Conservation (phyloP, 2,113 vertebrate species). For the Cheilinus undulatus region DNA sequence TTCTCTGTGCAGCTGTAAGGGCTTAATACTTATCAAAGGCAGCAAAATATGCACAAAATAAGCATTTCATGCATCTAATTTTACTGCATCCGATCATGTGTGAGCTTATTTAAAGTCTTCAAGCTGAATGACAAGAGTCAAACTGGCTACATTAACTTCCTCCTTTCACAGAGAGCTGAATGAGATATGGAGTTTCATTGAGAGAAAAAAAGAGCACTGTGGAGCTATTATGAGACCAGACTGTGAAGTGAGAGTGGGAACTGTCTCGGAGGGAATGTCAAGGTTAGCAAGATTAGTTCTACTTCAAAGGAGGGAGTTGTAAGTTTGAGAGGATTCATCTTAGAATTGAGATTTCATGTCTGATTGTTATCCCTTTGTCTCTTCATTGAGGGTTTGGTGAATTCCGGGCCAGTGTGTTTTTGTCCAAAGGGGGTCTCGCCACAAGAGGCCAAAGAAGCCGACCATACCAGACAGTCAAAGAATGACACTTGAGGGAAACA, state of each 20-base stretch:
- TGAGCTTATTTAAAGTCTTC: slow-evolving; percentile 13
- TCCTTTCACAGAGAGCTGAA: slow-evolving; percentile 68
- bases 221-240: slow-evolving; percentile 72
- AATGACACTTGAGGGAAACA: slow-evolving; percentile 73
- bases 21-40: slow-evolving; percentile 14
- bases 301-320: slow-evolving; percentile 67
- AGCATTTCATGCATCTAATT: slow-evolving; percentile 1
- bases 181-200: slow-evolving; percentile 79
- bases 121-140: slow-evolving; percentile 30
- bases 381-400: slow-evolving; percentile 34
- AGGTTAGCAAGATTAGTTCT: slow-evolving; percentile 77
- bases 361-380: slow-evolving; percentile 42
- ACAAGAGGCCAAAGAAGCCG: slow-evolving; percentile 50
- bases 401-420: slow-evolving; percentile 38
- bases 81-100: slow-evolving; percentile 35
- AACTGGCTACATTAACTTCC: slow-evolving; percentile 46
- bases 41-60: slow-evolving; percentile 4
- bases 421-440: slow-evolving; percentile 28
- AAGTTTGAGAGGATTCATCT: slow-evolving; percentile 60
- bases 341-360: slow-evolving; percentile 68
- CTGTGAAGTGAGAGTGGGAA: slow-evolving; percentile 74
- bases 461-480: slow-evolving; percentile 57
- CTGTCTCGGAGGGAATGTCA: slow-evolving; percentile 75
- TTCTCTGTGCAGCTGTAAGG: slow-evolving; percentile 1
- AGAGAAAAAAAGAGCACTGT: slow-evolving; percentile 66